Base-by-base conservation (phyloP, 2,888 invertebrate genomes). In the Scaptomyza cyrtandrae region DNA sequence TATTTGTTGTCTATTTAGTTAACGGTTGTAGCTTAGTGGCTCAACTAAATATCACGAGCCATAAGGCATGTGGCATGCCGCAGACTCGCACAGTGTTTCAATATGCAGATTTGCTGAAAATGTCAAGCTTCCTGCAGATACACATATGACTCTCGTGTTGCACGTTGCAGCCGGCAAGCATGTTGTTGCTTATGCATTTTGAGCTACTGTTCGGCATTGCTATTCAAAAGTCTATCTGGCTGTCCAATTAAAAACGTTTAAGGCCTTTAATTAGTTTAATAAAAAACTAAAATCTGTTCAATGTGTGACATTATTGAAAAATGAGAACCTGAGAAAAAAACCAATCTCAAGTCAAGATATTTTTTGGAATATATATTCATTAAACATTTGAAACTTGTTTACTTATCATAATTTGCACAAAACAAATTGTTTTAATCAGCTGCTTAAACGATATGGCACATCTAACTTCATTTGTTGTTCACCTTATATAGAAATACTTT, bases 171-270 rank as follows among this genome's bases (percentile, higher is more conserved):
- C 6, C 9, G 2, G 31, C 31, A 9, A 33, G 33, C 33, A 29
- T 0, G 6, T 29, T 37, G 39, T 46, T 49, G 46, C 46, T 55
- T 13, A 6, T 52, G 57, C 37, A 46, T 59, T 58, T 49, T 56
- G 46, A 66, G 56, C 83, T 59, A 71, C 65, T 68, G 68, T 50
- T 86, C 56, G 49, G 33, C 45, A 62, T 48, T 56, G 68, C 72
- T 63, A 88, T 83, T 88, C 81, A 88, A 80, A 77, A 88, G 87
- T 88, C 87, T 76, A 83, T 84, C 77, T 41, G 65, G 59, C 89
- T 82, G 83, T 88, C 83, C 83, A 83, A 83, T 83, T 83, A 83
- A 88, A 41, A 89, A 68, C 78, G 80, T 76, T 77, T 80, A 76
- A 79, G 68, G 78, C 71, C 69, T 88, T 86, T 83, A 83, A 83